Conservation (phyloP, 2,888 invertebrate species). For the Petrolisthes cinctipes region DNA sequence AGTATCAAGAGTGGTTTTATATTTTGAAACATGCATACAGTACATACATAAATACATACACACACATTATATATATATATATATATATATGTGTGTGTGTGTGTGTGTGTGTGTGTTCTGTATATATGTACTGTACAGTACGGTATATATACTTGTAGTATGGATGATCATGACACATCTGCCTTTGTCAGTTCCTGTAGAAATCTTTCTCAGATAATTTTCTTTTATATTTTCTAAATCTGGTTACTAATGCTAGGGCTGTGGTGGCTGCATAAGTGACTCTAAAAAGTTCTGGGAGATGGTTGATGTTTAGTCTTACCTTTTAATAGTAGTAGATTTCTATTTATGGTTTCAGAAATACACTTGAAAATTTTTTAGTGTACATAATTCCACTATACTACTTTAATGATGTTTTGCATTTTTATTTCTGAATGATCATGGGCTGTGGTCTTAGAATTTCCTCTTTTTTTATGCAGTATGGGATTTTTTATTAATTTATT, state of each 20-base stretch:
- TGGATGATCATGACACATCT: constrained; percentile 50
- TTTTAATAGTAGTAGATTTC: constrained; percentile 10
- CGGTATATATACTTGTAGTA: constrained; percentile 1
- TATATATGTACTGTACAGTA: too few relatives aligned
- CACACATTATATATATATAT: too few relatives aligned
- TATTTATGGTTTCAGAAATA: neutral
- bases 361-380: neutral
- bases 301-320: constrained; percentile 20
- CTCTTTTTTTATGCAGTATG: constrained; percentile 5
- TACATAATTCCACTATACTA: neutral
- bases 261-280: neutral
- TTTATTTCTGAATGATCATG: neutral
- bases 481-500: neutral
- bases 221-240: neutral
- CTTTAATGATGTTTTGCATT: neutral
- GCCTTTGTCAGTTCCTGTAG: constrained; percentile 3
- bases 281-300: constrained; percentile 9
- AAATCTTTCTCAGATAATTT: neutral
- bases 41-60: too few relatives aligned
- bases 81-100: too few relatives aligned
- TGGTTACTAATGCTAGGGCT: neutral
- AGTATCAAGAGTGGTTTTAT: neutral
- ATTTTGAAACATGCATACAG: neutral
- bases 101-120: too few relatives aligned
- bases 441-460: neutral